Conservation (phyloP, 2,797 vertebrate genomes). For the Pygocentrus nattereri region DNA sequence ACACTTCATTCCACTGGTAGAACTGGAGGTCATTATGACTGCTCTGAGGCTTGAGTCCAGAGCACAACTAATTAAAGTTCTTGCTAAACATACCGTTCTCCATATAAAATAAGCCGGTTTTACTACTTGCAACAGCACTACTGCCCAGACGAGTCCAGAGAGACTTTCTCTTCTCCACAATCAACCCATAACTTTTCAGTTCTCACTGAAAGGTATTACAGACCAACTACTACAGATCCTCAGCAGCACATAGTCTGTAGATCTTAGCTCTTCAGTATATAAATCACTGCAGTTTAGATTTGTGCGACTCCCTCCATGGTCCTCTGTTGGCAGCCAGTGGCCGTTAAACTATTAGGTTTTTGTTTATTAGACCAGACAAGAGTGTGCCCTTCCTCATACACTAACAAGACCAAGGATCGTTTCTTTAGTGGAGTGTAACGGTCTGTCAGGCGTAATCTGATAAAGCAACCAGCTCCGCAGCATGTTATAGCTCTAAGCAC, state of each 20-base stretch:
- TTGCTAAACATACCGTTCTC: neutral
- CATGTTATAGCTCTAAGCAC: neutral
- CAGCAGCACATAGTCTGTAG: neutral
- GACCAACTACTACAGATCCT: neutral
- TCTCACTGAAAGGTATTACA: neutral
- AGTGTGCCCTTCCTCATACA: slow-evolving; percentile 20
- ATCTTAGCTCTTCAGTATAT: neutral
- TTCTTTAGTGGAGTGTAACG: slow-evolving; percentile 1
- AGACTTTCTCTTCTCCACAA: neutral
- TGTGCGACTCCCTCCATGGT: neutral
- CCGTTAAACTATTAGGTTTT: slow-evolving; percentile 1
- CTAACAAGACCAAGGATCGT: neutral
- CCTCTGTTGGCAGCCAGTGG: neutral
- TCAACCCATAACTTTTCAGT: neutral
- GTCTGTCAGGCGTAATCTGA: slow-evolving; percentile 33
- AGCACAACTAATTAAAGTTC: slow-evolving; percentile 15
- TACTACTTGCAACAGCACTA: neutral
- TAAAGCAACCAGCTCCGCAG: slow-evolving; percentile 20
- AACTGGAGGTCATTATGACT: neutral
- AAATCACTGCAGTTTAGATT: slow-evolving; percentile 17
- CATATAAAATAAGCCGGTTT: neutral
- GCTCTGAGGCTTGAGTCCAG: slow-evolving; percentile 1
- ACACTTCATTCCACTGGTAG: neutral
- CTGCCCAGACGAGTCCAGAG: slow-evolving; percentile 24
- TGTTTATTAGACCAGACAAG: slow-evolving; percentile 44